phyloP scores from a whole-genome alignment of 2,797 vertebrate genomes.

The Oreortyx pictus region DNA sequence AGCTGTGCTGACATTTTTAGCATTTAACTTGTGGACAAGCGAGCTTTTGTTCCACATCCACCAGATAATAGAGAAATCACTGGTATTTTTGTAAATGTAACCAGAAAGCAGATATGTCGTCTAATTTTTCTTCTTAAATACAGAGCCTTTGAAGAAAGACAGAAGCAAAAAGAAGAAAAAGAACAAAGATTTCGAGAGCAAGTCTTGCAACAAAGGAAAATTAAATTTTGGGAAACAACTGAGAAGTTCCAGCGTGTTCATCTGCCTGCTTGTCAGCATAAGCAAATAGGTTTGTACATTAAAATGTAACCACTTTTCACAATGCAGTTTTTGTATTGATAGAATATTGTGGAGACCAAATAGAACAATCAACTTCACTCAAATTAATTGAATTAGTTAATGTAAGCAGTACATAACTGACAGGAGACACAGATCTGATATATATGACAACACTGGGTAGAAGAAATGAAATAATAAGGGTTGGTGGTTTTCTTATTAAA shows the following conservation, averaged over 20 bases:
- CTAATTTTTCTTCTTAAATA: slow-evolving; percentile 51
- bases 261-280: slow-evolving; percentile 82
- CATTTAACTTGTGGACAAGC: neutral
- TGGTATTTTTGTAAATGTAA: neutral
- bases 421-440: neutral
- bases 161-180: slow-evolving; percentile 84
- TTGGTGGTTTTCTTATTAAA: neutral
- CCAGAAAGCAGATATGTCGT: slow-evolving; percentile 16
- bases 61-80: neutral
- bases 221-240: slow-evolving; percentile 87
- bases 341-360: neutral
- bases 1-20: neutral
- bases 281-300: slow-evolving; percentile 79
- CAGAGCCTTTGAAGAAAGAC: slow-evolving; percentile 89
- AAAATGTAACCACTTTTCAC: neutral
- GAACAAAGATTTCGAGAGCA: slow-evolving; percentile 86
- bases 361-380: neutral
- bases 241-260: slow-evolving; percentile 89
- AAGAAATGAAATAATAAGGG: neutral
- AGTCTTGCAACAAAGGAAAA: slow-evolving; percentile 87
- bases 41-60: neutral
- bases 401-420: neutral
- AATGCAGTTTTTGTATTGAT: neutral
- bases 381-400: neutral
- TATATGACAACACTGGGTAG: accelerated